A percentile compares a stretch with the other conserved stretches of the same genome.
phyloP scores from a whole-genome alignment of 1,140 invertebrate species.

The Dinoponera quadriceps region DNA sequence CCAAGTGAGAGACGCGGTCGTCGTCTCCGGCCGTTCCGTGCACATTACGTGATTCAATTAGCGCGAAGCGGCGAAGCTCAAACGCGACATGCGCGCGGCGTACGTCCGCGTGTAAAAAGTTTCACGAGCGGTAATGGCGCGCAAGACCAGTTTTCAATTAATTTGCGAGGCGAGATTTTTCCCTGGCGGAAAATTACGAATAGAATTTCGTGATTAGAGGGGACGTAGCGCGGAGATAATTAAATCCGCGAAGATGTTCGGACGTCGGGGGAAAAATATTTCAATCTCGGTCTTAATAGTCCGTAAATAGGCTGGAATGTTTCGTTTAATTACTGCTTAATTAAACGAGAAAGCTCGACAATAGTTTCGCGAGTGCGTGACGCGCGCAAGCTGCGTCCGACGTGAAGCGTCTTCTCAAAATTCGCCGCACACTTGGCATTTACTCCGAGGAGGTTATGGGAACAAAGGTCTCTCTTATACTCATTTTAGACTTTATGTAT shows the following conservation, averaged over 20 bases:
- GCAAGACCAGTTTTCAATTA: not conserved
- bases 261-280: too few relatives aligned
- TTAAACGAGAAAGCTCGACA: not conserved
- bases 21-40: not conserved
- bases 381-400: not conserved
- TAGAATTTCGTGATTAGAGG: too few relatives aligned
- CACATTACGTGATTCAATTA: conserved; percentile 29
- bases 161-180: not conserved
- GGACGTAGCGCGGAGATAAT: too few relatives aligned
- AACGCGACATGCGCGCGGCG: not conserved
- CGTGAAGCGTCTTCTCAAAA: not conserved
- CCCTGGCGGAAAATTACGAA: too few relatives aligned
- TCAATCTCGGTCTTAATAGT: too few relatives aligned
- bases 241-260: too few relatives aligned
- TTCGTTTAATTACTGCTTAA: not conserved
- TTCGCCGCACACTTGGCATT: conserved; percentile 10
- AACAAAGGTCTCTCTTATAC: conserved; percentile 16
- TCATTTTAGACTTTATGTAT: conserved; percentile 46
- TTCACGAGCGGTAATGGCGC: not conserved
- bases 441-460: conserved; percentile 12
- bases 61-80: not conserved
- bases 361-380: not conserved
- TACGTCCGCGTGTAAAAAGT: too few relatives aligned
- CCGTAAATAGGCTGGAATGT: too few relatives aligned
- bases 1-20: not conserved